Percentiles rank a stretch among this genome's conserved stretches.
Conservation (phyloP, 2,888 invertebrate species). For the Seira ritae region DNA sequence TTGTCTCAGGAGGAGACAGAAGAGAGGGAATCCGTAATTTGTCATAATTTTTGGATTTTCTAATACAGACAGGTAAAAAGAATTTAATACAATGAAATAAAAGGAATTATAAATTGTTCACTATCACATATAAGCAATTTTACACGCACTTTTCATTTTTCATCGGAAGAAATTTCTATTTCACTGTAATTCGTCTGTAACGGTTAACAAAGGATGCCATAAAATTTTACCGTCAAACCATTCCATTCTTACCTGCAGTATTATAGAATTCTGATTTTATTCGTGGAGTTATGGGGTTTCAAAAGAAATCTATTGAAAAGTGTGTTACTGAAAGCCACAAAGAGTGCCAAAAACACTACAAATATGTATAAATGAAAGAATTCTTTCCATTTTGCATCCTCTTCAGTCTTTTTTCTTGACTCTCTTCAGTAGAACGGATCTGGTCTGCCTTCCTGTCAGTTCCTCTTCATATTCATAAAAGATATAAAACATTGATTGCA, state of each 20-base stretch:
- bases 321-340: constrained; percentile 54
- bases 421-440: constrained; percentile 36
- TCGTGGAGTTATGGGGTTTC: too few species aligned
- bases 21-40: neutral
- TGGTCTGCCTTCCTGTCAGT: too few species aligned
- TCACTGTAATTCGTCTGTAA: constrained; percentile 49
- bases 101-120: too few species aligned
- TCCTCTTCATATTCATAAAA: constrained; percentile 6
- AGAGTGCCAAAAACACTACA: constrained; percentile 49
- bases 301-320: constrained; percentile 41
- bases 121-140: neutral
- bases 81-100: too few species aligned
- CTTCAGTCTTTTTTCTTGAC: constrained; percentile 12
- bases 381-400: neutral
- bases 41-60: neutral
- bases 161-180: constrained; percentile 47
- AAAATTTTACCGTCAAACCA: neutral
- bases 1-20: neutral
- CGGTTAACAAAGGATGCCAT: neutral
- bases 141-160: constrained; percentile 36
- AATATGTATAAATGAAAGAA: neutral
- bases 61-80: neutral
- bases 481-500: constrained; percentile 35
- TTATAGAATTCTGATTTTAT: too few species aligned
- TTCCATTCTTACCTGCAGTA: too few species aligned